Conservation (phyloP, 2,113 vertebrate genomes). For the Siniperca knerii region DNA sequence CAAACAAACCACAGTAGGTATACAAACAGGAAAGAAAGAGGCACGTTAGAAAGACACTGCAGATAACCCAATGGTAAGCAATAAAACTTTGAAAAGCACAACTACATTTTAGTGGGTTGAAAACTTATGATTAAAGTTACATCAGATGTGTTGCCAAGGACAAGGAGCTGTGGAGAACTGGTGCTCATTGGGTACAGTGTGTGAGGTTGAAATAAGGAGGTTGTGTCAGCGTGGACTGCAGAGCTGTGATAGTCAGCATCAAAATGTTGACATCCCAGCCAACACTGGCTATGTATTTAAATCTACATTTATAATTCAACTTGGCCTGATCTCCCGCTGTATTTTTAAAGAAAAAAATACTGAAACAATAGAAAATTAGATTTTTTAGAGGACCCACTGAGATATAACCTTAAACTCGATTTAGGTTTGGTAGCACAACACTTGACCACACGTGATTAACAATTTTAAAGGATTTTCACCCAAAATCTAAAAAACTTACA, state of each 20-base stretch:
- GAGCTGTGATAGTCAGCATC: conserved; percentile 22
- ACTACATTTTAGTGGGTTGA: background rate
- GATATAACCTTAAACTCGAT: background rate
- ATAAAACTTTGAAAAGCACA: background rate
- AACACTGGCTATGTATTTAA: background rate
- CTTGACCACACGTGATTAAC: too few relatives aligned
- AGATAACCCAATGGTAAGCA: background rate
- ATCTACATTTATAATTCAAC: background rate
- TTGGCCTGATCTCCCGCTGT: background rate
- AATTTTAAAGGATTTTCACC: background rate
- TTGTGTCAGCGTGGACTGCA: conserved; percentile 21
- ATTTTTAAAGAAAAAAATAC: background rate
- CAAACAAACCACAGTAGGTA: background rate
- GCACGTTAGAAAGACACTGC: background rate
- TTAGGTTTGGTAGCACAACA: background rate
- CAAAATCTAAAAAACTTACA: too few relatives aligned
- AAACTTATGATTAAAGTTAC: conserved; percentile 3
- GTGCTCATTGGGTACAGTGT: background rate
- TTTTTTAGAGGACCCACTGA: background rate
- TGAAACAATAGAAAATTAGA: background rate
- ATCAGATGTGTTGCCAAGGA: conserved; percentile 33
- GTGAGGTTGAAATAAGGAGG: conserved; percentile 24
- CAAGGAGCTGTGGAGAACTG: conserved; percentile 22
- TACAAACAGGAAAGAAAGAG: background rate
- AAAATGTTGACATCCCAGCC: conserved; percentile 21